These are phyloP conservation scores for Xestia sexstrigata DNA, from an alignment of 2,888 invertebrate genomes.

Conservation along the genomic window DNA sequence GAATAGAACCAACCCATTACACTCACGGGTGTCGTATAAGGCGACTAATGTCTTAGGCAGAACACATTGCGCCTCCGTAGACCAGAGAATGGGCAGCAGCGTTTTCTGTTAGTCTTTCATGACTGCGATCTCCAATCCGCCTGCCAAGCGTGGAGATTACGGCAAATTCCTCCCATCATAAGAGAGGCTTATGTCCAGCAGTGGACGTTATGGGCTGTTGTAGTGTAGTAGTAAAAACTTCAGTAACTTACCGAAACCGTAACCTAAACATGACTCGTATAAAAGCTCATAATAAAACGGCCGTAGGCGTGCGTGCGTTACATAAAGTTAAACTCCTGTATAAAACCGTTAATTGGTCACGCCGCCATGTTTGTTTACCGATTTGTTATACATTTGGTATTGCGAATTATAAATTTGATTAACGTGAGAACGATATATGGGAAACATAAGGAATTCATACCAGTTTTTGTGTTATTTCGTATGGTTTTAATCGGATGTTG, in stretches of 20 bases:
- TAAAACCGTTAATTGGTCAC: conserved; percentile 49
- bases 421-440: conserved; percentile 83
- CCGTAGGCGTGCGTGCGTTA: conserved; percentile 41
- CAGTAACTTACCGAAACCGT: background rate
- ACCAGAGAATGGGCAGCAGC: no score
- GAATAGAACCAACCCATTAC: no score
- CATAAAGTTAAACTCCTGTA: conserved; percentile 62
- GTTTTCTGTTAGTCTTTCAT: no score
- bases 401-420: conserved; percentile 85
- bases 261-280: conserved; percentile 16
- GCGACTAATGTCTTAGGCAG: no score
- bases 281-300: background rate
- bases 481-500: conserved; percentile 58
- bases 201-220: no score
- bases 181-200: no score
- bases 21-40: no score
- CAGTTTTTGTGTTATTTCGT: conserved; percentile 47
- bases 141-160: no score
- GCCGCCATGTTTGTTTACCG: conserved; percentile 83
- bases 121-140: no score
- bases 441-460: conserved; percentile 70
- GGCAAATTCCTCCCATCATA: no score
- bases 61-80: no score
- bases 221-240: background rate
- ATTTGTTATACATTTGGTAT: conserved; percentile 83